Evolutionary conservation across 2,113 vertebrate genomes (phyloP).

Genomic region (Paracanthobrama guichenoti): DNA sequence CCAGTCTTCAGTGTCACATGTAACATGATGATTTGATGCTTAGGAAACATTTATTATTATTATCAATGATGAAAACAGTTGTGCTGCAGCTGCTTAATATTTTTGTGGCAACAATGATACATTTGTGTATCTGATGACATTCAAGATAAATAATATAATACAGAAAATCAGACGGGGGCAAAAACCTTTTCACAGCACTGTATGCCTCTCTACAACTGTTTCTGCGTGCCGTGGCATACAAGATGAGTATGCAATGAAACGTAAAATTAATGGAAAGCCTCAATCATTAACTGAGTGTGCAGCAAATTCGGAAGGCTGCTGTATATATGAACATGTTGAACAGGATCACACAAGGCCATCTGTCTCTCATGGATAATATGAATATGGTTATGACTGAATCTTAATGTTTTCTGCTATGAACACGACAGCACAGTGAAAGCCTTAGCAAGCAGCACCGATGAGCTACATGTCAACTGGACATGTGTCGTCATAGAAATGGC

Average conservation of each 20-base stretch:
- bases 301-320: constrained; percentile 7
- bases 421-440: constrained; percentile 71
- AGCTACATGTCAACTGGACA: not conserved
- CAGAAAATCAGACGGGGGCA: not conserved
- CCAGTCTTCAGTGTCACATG: too few relatives aligned
- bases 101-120: too few relatives aligned
- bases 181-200: not conserved
- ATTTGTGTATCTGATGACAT: not conserved
- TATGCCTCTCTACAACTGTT: constrained; percentile 32
- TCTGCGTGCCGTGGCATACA: constrained; percentile 79
- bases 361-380: constrained; percentile 68
- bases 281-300: constrained; percentile 49
- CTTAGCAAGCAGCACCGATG: not conserved
- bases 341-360: constrained; percentile 8
- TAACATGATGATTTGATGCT: too few relatives aligned
- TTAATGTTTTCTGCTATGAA: constrained; percentile 56
- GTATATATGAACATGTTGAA: constrained; percentile 28
- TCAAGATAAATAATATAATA: not conserved
- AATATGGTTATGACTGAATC: constrained; percentile 70
- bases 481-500: not conserved
- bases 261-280: constrained; percentile 67
- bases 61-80: too few relatives aligned
- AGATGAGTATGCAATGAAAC: constrained; percentile 75
- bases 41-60: too few relatives aligned
- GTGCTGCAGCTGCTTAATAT: too few relatives aligned